phyloP scores from a whole-genome alignment of 2,888 invertebrate genomes.

The Muschampia plurimacula region DNA sequence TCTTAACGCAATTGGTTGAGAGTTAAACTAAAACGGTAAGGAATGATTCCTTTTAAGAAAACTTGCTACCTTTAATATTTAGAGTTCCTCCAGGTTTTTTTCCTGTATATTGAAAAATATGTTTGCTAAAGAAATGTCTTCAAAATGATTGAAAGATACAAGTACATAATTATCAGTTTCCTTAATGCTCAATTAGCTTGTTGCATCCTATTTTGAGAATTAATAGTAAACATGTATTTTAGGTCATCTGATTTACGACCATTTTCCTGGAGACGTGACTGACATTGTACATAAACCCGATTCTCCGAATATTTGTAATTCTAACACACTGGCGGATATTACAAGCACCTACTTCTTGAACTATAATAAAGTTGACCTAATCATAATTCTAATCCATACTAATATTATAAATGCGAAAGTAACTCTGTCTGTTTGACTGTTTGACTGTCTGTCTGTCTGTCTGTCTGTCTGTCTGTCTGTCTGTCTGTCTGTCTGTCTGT shows the following conservation, averaged over 20 bases:
- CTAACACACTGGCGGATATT: slow-evolving; percentile 20
- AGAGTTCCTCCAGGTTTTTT: too few species aligned
- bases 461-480: too few species aligned
- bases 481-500: too few species aligned
- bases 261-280: slow-evolving; percentile 44
- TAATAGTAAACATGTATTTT: slow-evolving; percentile 27
- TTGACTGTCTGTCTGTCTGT: too few species aligned
- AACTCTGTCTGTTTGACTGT: background rate
- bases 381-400: slow-evolving; percentile 26
- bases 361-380: slow-evolving; percentile 27
- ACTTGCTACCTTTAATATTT: too few species aligned
- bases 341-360: background rate
- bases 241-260: slow-evolving; percentile 44
- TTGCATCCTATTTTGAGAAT: slow-evolving; percentile 12
- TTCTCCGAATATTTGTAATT: slow-evolving; percentile 32
- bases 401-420: too few species aligned
- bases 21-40: too few species aligned
- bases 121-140: too few species aligned
- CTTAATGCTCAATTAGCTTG: background rate
- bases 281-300: slow-evolving; percentile 33
- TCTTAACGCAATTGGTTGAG: too few species aligned
- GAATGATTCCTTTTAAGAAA: too few species aligned
- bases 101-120: too few species aligned
- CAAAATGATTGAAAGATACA: too few species aligned
- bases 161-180: background rate